Base-by-base conservation (phyloP, 2,113 vertebrate species). In the Tachycineta bicolor region DNA sequence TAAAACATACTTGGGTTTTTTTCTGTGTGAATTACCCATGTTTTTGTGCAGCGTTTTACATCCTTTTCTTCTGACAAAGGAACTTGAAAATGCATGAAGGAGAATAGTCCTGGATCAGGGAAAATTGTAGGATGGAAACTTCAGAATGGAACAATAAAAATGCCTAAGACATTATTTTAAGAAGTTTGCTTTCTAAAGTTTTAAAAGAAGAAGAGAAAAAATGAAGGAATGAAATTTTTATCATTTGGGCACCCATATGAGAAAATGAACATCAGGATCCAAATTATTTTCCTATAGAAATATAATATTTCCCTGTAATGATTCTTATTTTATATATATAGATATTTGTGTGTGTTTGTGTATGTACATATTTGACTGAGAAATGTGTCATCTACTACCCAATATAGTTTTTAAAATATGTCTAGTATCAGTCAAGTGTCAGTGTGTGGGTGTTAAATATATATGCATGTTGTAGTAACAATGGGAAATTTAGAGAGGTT, bases 1-100 rank as follows among this genome's bases (percentile, higher is more conserved):
- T 43, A 69, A 50, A 13, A 56, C 23, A 12, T 2, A 2, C 1
- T 79, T 13, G 8, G 4, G 5, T 3, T n/a, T n/a, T 19, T 29
- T 62, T 19, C 19, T 52, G 3, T 65, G 16, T 44, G 14, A 60
- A 33, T 23, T 69, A 4, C 8, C 5, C 6, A 39, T 3, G 0
- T 7, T 67, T 41, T 39, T 46, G 11, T 26, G 18, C 5, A 7
- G 4, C 24, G 46, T 52, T 62, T 56, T 2, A 16, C 2, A 8
- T 60, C 11, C 16, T 65, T 76, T 65, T 58, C 10, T 64, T 63
- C 55, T 16, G 21, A 11, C 0, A 6, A 80, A 78, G 8, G 6
- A 37, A 47, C 55, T 80, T 86, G 6, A 26, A 80, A 55, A 59
- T 65, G 7, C 17, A 15, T 69, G 22, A 76, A 52, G 24, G 21